Percentiles rank a stretch among this genome's conserved stretches.
phyloP scores from a whole-genome alignment of 2,888 invertebrate genomes.

The Augiades crinisus region DNA sequence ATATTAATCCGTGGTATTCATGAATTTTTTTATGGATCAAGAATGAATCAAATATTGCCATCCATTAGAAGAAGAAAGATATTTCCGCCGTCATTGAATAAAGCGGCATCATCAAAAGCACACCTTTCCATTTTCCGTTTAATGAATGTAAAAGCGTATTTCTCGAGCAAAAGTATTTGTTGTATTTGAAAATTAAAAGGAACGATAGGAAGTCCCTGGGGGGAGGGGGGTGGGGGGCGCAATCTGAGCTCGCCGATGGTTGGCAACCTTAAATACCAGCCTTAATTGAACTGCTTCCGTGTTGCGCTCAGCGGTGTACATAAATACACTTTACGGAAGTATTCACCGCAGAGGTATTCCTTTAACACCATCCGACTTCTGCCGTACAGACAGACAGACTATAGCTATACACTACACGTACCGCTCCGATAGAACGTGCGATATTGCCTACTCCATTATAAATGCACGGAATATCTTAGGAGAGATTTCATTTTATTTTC shows the following conservation, averaged over 20 bases:
- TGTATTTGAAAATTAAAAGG: constrained; percentile 78
- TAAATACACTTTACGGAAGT: constrained; percentile 71
- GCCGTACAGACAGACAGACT: constrained; percentile 41
- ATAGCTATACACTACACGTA: constrained; percentile 10
- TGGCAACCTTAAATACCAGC: constrained; percentile 78
- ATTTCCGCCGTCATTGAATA: constrained; percentile 1
- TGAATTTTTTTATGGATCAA: background rate
- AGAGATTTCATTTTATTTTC: constrained; percentile 18
- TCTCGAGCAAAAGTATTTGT: constrained; percentile 62
- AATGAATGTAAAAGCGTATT: constrained; percentile 39
- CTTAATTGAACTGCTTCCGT: constrained; percentile 80
- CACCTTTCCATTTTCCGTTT: constrained; percentile 35
- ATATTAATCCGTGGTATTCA: background rate
- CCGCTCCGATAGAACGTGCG: constrained; percentile 11
- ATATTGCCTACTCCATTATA: constrained; percentile 21
- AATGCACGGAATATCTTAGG: constrained; percentile 22
- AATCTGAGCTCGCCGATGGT: constrained; percentile 74
- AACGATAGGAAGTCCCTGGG: constrained; percentile 59
- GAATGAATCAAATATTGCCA: constrained; percentile 3
- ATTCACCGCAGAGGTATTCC: constrained; percentile 64
- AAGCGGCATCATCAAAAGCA: constrained; percentile 24
- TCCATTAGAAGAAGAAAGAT: constrained; percentile 6
- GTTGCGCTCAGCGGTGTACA: constrained; percentile 54
- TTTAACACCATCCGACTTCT: constrained; percentile 45
- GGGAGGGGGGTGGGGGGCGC: constrained; percentile 54